Conservation (phyloP, 2,113 vertebrate genomes). For the Sinosuthora webbiana region DNA sequence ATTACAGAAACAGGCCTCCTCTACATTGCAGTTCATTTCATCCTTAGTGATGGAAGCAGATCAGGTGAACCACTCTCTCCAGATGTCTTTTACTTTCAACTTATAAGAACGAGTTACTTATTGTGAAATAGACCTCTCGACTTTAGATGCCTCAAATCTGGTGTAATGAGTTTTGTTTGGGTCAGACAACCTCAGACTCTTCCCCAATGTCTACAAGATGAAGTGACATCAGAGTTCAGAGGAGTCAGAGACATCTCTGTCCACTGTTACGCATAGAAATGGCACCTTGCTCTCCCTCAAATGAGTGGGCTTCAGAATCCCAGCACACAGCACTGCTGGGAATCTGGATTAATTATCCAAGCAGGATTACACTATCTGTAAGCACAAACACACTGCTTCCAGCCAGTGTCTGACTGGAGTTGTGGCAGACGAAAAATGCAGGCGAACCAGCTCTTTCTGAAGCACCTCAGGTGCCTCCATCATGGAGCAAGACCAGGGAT, state of each 20-base stretch:
- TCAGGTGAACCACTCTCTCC: background rate
- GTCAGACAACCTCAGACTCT: background rate
- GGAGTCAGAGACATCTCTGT: background rate
- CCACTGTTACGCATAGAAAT: background rate
- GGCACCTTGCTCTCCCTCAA: background rate
- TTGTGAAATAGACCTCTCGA: background rate
- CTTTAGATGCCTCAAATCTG: background rate
- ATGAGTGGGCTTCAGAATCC: background rate
- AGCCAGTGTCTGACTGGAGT: rapidly evolving
- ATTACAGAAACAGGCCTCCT: background rate
- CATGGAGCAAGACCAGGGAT: background rate
- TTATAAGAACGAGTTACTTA: background rate
- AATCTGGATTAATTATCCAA: background rate
- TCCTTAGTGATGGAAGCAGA: background rate
- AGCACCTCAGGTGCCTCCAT: background rate
- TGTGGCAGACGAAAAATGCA: background rate
- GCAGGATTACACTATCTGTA: background rate
- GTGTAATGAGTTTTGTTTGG: background rate
- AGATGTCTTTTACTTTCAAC: background rate
- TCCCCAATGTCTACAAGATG: background rate
- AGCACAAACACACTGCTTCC: background rate
- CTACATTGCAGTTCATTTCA: background rate
- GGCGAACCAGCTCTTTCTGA: background rate
- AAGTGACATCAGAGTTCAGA: background rate
- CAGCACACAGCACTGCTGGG: background rate